phyloP scores from a whole-genome alignment of 1,140 invertebrate species.

The Asobara japonica region DNA sequence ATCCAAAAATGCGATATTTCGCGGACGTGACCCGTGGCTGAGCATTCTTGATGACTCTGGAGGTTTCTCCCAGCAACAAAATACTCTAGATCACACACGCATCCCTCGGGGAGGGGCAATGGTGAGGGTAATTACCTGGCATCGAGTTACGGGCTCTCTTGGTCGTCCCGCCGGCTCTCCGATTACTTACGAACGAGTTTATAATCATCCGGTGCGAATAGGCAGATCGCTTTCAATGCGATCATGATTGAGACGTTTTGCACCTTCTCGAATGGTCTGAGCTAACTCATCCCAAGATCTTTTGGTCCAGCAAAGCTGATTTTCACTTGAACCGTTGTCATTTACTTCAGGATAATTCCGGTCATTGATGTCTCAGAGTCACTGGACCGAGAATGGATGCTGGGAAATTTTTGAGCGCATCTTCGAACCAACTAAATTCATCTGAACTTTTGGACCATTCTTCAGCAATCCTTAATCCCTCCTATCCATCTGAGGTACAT shows the following conservation, averaged over 20 bases:
- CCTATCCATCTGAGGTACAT: no score
- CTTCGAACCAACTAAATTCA: no score
- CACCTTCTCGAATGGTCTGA: no score
- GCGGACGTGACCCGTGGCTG: not conserved
- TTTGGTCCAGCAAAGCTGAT: no score
- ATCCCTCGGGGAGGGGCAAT: not conserved
- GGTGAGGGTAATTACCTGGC: constrained; percentile 27
- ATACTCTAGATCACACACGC: not conserved
- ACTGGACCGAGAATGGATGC: no score
- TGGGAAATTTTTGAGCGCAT: no score
- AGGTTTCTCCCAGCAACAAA: not conserved
- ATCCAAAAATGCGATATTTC: not conserved
- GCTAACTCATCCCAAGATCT: not conserved
- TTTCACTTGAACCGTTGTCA: no score
- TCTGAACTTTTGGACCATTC: no score
- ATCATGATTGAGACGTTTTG: constrained; percentile 30
- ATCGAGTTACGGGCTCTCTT: constrained; percentile 26
- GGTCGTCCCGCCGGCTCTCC: constrained; percentile 8
- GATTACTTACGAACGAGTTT: constrained; percentile 34
- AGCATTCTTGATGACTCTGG: not conserved
- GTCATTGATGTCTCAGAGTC: no score
- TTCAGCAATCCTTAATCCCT: no score
- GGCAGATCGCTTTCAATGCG: constrained; percentile 35
- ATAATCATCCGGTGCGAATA: constrained; percentile 34
- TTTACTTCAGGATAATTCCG: no score